Evolutionary conservation across 2,113 vertebrate species (phyloP), one percentile per base, ranked within the genome.

Genomic region (Pontoporia blainvillei): DNA sequence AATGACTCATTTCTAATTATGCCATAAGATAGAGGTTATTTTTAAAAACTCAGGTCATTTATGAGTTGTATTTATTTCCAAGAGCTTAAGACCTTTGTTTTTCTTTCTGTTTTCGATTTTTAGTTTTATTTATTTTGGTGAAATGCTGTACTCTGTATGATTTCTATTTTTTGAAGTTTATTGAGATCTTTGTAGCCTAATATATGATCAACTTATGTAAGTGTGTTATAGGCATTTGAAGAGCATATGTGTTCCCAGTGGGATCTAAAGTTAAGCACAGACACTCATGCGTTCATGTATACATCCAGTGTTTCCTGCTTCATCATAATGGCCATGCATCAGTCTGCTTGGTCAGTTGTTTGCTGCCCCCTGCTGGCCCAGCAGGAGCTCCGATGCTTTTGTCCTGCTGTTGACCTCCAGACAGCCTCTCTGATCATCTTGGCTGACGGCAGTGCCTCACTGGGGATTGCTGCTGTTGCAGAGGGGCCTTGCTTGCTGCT

Each of bases 1-100:
- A 95, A 31, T 41, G 7, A 66, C 12, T 82, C 46, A 71, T 91
- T 91, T 93, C 31, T 49, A 94, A n/a, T 87, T 79, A 78, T 94
- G 27, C 15, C 31, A 92, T 86, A 62, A 96, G 90, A 67, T 18
- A 11, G 6, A 95, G 9, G 11, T 36, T 84, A 46, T 84, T 72
- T 86, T 92, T n/a, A 59, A 82, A 96, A 41, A 39, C 31, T 84
- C n/a, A 79, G 69, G 29, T 49, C 13, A 67, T 84, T 95, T 72
- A 36, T 86, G 23, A 89, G 25, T 89, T 31, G 11, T n/a, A 34
- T 76, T 93, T 59, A 73, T 93, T 96, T 96, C 17, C 8, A 83
- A 62, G 8, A n/a, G 57, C n/a, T 94, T 85, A 81, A 20, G 34
- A 91, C 34, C 9, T 14, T 86, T 59, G 31, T 62, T 93, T 52